Percentiles rank a stretch among this genome's conserved stretches.
Evolutionary conservation across 2,797 vertebrate species (phyloP).

Genomic region (Leuciscus waleckii): DNA sequence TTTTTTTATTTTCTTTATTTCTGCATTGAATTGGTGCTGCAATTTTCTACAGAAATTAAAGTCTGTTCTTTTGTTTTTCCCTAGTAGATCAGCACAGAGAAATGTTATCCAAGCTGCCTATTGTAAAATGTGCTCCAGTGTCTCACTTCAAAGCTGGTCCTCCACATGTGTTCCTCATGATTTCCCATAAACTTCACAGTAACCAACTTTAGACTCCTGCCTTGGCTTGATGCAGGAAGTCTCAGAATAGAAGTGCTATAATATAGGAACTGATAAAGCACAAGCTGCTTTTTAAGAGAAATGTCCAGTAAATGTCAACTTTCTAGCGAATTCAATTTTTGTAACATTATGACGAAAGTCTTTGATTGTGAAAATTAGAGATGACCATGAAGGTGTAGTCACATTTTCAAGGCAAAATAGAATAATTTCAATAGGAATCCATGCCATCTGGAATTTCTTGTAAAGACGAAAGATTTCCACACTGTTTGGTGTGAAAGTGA

Average conservation of each 20-base stretch:
- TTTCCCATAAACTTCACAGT: conserved; percentile 56
- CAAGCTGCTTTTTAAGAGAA: conserved; percentile 66
- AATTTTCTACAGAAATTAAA: not conserved
- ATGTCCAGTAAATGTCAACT: conserved; percentile 49
- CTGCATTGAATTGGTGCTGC: not conserved
- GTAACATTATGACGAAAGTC: not conserved
- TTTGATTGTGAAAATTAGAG: not conserved
- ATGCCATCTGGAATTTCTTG: not conserved
- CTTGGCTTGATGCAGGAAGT: conserved; percentile 29
- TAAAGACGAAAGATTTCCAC: not conserved
- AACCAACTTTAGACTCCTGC: conserved; percentile 40
- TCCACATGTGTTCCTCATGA: conserved; percentile 67
- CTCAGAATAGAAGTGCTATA: not conserved
- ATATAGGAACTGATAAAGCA: conserved; percentile 60
- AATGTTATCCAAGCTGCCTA: not conserved
- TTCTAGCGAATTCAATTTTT: conserved; percentile 11
- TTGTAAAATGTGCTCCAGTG: conserved; percentile 33
- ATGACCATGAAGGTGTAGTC: not conserved
- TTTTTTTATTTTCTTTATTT: not conserved
- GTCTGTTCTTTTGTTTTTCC: not conserved
- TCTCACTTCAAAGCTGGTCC: conserved; percentile 66
- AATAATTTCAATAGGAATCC: not conserved
- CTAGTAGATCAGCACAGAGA: not conserved
- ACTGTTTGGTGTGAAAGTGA: not conserved
- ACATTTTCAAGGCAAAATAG: not conserved